Percentiles rank a stretch among this genome's conserved stretches.
These are phyloP conservation scores for Mormyrus iriodes DNA, from an alignment of 2,113 vertebrate species.

Conservation along the genomic window DNA sequence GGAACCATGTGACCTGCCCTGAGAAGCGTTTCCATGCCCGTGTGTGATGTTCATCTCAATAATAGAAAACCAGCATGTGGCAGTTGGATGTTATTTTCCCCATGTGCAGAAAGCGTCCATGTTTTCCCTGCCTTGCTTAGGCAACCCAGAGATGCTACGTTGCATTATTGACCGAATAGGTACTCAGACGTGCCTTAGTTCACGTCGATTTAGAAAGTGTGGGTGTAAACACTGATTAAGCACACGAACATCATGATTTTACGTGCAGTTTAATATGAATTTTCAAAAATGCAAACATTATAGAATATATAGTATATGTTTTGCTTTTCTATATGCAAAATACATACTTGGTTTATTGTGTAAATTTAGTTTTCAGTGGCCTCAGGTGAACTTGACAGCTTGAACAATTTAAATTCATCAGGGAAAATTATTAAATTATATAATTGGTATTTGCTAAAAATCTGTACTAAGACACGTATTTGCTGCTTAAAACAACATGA, in stretches of 20 bases:
- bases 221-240: not conserved
- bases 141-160: not conserved
- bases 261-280: not conserved
- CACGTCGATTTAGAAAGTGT: not conserved
- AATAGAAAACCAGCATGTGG: constrained; percentile 1
- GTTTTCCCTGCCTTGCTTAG: not conserved
- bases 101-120: not conserved
- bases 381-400: not conserved
- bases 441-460: not conserved
- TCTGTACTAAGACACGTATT: not conserved
- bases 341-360: not conserved
- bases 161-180: not conserved
- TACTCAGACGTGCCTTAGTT: not conserved
- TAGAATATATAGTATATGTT: not conserved
- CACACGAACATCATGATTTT: not conserved
- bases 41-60: constrained; percentile 13
- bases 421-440: not conserved
- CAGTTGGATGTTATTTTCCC: not conserved
- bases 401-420: not conserved
- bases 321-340: not conserved
- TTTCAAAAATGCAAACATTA: not conserved
- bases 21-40: not conserved
- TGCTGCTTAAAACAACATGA: not conserved
- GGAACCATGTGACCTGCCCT: not conserved
- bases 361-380: not conserved